These are phyloP conservation scores for Heliconius melpomene DNA, from an alignment of 1,140 invertebrate genomes.

Conservation along the genomic window DNA sequence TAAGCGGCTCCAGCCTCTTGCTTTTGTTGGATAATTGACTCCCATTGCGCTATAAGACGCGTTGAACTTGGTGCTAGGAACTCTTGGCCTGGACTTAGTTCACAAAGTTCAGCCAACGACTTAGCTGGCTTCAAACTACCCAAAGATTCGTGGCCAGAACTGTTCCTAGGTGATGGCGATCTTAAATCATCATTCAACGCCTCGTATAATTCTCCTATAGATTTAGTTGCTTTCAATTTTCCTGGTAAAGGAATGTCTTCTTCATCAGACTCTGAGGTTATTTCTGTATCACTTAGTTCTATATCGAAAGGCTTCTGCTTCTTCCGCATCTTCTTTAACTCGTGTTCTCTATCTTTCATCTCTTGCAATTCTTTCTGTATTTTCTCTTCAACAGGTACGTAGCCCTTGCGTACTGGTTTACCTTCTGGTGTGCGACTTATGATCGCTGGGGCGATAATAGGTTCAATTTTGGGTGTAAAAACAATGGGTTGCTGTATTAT, in stretches of 20 bases:
- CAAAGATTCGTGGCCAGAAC: slow-evolving; percentile 73
- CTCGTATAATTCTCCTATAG: slow-evolving; percentile 82
- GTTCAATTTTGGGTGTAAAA: slow-evolving; percentile 55
- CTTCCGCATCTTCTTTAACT: slow-evolving; percentile 84
- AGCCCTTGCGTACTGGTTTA: slow-evolving; percentile 83
- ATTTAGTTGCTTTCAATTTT: slow-evolving; percentile 81
- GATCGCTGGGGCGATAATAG: slow-evolving; percentile 60
- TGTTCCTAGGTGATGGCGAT: slow-evolving; percentile 74
- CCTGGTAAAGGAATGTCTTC: slow-evolving; percentile 82
- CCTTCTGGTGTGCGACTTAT: slow-evolving; percentile 80
- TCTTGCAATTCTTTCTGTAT: slow-evolving; percentile 89
- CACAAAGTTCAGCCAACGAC: slow-evolving; percentile 82
- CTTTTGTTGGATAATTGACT: slow-evolving; percentile 83
- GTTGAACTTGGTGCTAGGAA: slow-evolving; percentile 82
- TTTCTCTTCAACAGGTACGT: slow-evolving; percentile 88
- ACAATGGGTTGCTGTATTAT: slow-evolving; percentile 48
- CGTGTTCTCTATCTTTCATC: slow-evolving; percentile 87
- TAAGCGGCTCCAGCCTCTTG: slow-evolving; percentile 80
- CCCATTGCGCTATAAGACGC: slow-evolving; percentile 83
- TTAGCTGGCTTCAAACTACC: slow-evolving; percentile 82
- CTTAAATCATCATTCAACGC: slow-evolving; percentile 71
- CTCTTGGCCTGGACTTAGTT: slow-evolving; percentile 80
- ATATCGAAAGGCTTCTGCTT: slow-evolving; percentile 79
- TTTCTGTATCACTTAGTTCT: slow-evolving; percentile 78
- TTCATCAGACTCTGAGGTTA: slow-evolving; percentile 80